A percentile compares a stretch with the other conserved stretches of the same genome.
Conservation (phyloP, 2,797 vertebrate genomes). For the Acipenser oxyrinchus region DNA sequence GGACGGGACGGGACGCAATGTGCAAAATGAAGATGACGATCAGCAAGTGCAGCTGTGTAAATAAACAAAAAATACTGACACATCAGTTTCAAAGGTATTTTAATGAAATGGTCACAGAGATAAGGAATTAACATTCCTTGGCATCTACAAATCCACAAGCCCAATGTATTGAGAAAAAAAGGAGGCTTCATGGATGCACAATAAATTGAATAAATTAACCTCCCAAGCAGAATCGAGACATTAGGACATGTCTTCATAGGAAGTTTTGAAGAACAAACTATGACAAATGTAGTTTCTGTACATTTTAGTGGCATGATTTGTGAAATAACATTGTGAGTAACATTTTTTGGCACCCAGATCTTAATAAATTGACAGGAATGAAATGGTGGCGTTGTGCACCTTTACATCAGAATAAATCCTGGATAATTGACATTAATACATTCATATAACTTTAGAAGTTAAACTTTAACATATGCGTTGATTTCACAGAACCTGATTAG, state of each 20-base stretch:
- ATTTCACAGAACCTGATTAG: no score
- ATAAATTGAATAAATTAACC: background rate
- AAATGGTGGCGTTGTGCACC: background rate
- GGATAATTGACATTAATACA: background rate
- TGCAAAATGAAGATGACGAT: background rate
- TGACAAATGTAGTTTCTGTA: background rate
- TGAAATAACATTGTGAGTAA: no score
- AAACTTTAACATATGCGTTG: no score
- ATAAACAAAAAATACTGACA: background rate
- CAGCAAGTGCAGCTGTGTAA: background rate
- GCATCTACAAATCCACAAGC: background rate
- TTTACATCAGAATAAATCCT: background rate
- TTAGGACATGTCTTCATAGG: no score
- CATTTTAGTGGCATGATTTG: background rate
- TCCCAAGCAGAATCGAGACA: background rate
- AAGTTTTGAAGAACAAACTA: background rate
- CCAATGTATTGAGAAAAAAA: background rate
- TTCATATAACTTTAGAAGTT: no score
- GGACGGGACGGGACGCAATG: background rate
- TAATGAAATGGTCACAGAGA: slow-evolving; percentile 3
- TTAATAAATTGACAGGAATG: background rate
- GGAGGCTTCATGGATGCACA: background rate
- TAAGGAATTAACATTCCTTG: background rate
- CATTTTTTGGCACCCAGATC: background rate
- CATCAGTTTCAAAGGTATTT: background rate